phyloP scores from a whole-genome alignment of 2,797 vertebrate species.

The Tadarida brasiliensis region DNA sequence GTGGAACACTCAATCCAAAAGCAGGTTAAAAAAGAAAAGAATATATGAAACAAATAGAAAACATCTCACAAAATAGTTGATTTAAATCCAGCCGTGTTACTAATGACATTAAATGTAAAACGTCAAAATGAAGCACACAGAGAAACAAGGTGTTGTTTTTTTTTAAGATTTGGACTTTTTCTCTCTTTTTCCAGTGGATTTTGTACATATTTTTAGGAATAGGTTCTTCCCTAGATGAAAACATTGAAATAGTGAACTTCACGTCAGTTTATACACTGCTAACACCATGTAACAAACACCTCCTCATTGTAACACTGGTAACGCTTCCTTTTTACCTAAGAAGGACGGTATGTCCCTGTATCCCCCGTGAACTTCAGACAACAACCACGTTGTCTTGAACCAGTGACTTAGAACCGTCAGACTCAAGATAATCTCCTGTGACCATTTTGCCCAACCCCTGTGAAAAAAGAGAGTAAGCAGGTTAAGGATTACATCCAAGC shows the following conservation, averaged over 20 bases:
- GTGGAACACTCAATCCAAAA: conserved; percentile 1
- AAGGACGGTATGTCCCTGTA: not conserved
- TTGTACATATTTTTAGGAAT: not conserved
- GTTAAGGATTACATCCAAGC: not conserved
- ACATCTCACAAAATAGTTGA: conserved; percentile 6
- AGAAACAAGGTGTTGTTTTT: not conserved
- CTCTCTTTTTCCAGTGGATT: not conserved
- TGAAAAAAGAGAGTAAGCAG: not conserved
- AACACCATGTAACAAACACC: not conserved
- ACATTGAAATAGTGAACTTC: not conserved
- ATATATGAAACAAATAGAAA: conserved; percentile 8
- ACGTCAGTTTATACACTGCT: not conserved
- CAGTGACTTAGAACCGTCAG: not conserved
- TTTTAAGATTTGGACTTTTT: not conserved
- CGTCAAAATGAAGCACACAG: conserved; percentile 7
- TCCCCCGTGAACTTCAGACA: not conserved
- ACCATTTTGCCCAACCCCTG: not conserved
- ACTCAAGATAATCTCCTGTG: not conserved
- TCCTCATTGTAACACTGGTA: not conserved
- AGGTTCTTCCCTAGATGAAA: not conserved
- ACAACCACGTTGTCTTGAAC: not conserved
- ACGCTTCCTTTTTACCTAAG: not conserved
- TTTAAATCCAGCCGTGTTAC: not conserved
- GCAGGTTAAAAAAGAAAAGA: not conserved
- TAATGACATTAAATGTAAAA: conserved; percentile 27